Evolutionary conservation across 1,140 invertebrate species (phyloP).

Genomic region (Caenorhabditis remanei): DNA sequence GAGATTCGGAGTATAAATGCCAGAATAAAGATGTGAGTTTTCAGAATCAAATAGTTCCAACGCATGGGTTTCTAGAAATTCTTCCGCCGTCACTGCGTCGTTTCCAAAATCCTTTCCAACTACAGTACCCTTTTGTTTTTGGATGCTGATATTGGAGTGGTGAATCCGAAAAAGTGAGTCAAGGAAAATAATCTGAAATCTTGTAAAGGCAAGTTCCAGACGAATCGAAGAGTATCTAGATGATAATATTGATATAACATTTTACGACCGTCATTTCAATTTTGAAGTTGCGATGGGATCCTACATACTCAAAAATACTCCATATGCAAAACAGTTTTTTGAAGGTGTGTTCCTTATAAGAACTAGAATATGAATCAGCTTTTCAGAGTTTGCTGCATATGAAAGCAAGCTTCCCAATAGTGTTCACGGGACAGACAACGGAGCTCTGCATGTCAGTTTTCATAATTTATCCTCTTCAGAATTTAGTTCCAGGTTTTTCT

Average conservation of each 20-base stretch:
- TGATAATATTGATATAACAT: constrained; percentile 53
- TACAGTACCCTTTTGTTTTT: constrained; percentile 58
- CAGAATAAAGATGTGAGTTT: constrained; percentile 38
- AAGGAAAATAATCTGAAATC: background rate
- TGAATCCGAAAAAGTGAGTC: constrained; percentile 60
- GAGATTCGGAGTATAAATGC: constrained; percentile 44
- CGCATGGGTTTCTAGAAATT: constrained; percentile 30
- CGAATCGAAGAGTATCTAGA: constrained; percentile 63
- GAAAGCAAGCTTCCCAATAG: constrained; percentile 66
- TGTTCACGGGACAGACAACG: constrained; percentile 68
- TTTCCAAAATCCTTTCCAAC: constrained; percentile 52
- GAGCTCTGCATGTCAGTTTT: constrained; percentile 48
- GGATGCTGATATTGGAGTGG: constrained; percentile 64
- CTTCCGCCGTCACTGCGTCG: constrained; percentile 65
- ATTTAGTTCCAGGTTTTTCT: background rate
- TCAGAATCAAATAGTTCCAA: background rate
- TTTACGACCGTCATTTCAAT: constrained; percentile 66
- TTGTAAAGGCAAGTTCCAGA: background rate
- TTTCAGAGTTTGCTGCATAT: constrained; percentile 71
- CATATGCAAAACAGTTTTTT: constrained; percentile 51
- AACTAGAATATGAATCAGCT: background rate
- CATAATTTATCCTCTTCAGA: background rate
- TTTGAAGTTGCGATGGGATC: constrained; percentile 55
- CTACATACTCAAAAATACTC: constrained; percentile 62
- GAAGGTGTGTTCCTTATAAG: constrained; percentile 1